Evolutionary conservation across 1,140 invertebrate species (phyloP).

Genomic region (Trichonephila inaurata): DNA sequence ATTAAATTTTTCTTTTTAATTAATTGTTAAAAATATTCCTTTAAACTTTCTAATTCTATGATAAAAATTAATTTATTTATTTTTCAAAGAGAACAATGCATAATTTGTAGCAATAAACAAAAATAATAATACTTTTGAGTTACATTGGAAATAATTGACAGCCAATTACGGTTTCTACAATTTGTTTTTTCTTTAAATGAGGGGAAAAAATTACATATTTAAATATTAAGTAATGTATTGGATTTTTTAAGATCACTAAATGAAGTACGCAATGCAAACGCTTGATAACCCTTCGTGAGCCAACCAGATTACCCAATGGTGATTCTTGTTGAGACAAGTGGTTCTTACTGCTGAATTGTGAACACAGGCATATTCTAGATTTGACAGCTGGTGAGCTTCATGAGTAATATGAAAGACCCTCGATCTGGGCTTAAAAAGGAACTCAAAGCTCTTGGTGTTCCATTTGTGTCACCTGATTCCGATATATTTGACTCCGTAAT

Average conservation of each 20-base stretch:
- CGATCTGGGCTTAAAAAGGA: not conserved
- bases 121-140: too few species aligned
- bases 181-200: too few species aligned
- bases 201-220: too few species aligned
- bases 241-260: not conserved
- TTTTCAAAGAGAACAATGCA: too few species aligned
- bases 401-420: slow-evolving; percentile 57
- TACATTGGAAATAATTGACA: too few species aligned
- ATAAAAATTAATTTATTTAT: too few species aligned
- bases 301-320: slow-evolving; percentile 7
- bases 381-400: slow-evolving; percentile 48
- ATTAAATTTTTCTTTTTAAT: too few species aligned
- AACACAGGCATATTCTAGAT: not conserved
- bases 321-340: slow-evolving; percentile 17
- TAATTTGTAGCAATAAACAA: too few species aligned
- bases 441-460: slow-evolving; percentile 53
- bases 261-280: slow-evolving; percentile 31
- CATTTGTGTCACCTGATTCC: slow-evolving; percentile 27
- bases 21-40: too few species aligned
- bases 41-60: too few species aligned
- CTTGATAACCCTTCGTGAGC: not conserved
- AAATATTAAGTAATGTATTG: too few species aligned
- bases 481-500: not conserved
- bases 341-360: slow-evolving; percentile 7
- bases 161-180: too few species aligned